phyloP scores from a whole-genome alignment of 2,797 vertebrate species.

The Antennarius maculatus region DNA sequence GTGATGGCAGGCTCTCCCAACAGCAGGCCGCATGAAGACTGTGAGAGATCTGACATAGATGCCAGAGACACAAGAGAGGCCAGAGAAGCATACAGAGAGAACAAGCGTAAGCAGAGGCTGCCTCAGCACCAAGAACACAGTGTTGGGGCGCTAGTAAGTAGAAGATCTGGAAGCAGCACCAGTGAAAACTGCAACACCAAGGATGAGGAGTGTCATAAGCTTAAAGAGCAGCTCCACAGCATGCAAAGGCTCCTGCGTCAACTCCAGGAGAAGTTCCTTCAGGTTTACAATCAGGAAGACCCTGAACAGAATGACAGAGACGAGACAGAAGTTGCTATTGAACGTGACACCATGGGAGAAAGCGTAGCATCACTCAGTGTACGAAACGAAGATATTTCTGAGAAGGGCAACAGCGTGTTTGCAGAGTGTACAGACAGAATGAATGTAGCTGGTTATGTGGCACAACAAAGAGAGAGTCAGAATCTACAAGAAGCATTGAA shows the following conservation, averaged over 20 bases:
- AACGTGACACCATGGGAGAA: constrained; percentile 45
- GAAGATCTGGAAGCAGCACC: constrained; percentile 41
- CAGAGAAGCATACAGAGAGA: constrained; percentile 77
- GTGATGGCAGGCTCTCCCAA: constrained; percentile 88
- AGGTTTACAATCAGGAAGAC: constrained; percentile 78
- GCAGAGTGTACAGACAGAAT: constrained; percentile 58
- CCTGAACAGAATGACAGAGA: constrained; percentile 61
- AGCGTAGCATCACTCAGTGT: constrained; percentile 36
- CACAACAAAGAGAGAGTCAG: constrained; percentile 69
- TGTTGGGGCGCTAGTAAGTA: constrained; percentile 22
- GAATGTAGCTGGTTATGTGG: constrained; percentile 49
- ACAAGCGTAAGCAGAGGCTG: constrained; percentile 88
- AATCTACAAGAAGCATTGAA: constrained; percentile 86
- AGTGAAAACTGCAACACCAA: constrained; percentile 62
- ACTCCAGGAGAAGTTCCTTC: constrained; percentile 88
- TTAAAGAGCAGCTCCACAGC: constrained; percentile 90
- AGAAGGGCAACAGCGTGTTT: constrained; percentile 40
- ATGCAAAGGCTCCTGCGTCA: constrained; percentile 87
- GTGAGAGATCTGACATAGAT: constrained; percentile 61
- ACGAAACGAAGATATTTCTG: constrained; percentile 39
- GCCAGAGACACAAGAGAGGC: constrained; percentile 67
- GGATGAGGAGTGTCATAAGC: constrained; percentile 82
- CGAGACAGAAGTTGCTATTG: constrained; percentile 35
- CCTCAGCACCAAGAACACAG: constrained; percentile 84
- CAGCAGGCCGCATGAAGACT: constrained; percentile 63